Evolutionary conservation across 2,888 invertebrate species (phyloP), one percentile per base, ranked within the genome.

Genomic region (Spodoptera exigua): DNA sequence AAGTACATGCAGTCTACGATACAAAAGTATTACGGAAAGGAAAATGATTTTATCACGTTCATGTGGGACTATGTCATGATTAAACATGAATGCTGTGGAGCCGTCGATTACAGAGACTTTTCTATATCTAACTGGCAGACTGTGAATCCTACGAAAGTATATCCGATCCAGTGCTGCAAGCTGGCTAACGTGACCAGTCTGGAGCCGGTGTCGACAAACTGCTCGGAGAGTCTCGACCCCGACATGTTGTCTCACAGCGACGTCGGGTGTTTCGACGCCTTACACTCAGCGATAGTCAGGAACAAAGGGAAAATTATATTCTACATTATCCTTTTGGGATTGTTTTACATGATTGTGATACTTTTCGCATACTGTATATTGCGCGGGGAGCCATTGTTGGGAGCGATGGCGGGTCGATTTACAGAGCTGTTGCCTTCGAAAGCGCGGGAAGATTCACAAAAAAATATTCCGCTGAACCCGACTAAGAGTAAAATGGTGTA

Each of bases 21-120:
- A 55, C 60, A 72, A 0, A 76, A 61, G 0, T 79, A 84, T 45
- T 94, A 94, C 57, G 93, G 93, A 0, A 86, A 80, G 48, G 87
- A 91, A 0, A 83, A 89, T 11, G 92, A 93, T 70, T 71, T 93
- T 0, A 81, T 92, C 4, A 89, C 91, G 0, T 78, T 80, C 45
- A 14, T 89, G 1, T 91, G 88, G 89, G 77, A 93, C 35, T 83
- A 90, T 49, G 44, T 91, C 2, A 94, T 94, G 93, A 60, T 89
- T 3, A 84, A 86, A 4, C 85, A 89, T 41, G 80, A 92, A 61
- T 94, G 94, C 65, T 94, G 94, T 49, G 94, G 94, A 0, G 89
- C 84, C 0, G 74, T 83, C 0, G 77, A 76, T 18, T 90, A 84
- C 51, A 79, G 61, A 49, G 93, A 94, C 57, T 94, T 94, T 49